These are phyloP conservation scores for Rhegmatorhina hoffmannsi DNA, from an alignment of 2,113 vertebrate genomes.

Conservation along the genomic window DNA sequence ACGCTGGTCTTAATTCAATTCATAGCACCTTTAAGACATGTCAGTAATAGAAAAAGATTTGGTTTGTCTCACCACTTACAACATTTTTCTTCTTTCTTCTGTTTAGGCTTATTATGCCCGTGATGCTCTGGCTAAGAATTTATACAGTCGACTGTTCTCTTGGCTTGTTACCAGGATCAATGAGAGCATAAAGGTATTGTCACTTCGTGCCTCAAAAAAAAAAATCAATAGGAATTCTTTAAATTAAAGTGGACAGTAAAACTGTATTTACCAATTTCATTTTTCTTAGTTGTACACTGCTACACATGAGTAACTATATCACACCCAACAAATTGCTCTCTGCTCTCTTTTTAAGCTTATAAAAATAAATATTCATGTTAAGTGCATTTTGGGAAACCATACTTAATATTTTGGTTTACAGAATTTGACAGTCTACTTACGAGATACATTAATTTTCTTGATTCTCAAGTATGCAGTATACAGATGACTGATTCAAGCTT, in stretches of 20 bases:
- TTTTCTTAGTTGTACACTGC: background rate
- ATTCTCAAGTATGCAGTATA: background rate
- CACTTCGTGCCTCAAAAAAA: background rate
- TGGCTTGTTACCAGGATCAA: slow-evolving; percentile 98
- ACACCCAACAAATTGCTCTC: background rate
- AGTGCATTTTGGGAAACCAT: background rate
- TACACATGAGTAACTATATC: background rate
- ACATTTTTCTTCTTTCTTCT: background rate
- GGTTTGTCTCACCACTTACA: background rate
- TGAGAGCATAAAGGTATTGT: slow-evolving; percentile 94
- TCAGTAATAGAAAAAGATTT: background rate
- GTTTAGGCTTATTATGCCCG: slow-evolving; percentile 94
- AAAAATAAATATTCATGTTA: background rate
- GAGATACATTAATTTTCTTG: background rate
- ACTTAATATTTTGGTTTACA: background rate
- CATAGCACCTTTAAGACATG: background rate
- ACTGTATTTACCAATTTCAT: background rate
- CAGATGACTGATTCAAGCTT: background rate
- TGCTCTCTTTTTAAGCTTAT: background rate
- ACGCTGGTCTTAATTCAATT: background rate
- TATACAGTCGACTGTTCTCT: slow-evolving; percentile 95
- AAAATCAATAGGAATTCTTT: background rate
- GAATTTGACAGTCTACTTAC: background rate
- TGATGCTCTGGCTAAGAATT: slow-evolving; percentile 97
- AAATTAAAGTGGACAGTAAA: background rate